Evolutionary conservation across 2,888 invertebrate species (phyloP).

Genomic region (Belgica antarctica): DNA sequence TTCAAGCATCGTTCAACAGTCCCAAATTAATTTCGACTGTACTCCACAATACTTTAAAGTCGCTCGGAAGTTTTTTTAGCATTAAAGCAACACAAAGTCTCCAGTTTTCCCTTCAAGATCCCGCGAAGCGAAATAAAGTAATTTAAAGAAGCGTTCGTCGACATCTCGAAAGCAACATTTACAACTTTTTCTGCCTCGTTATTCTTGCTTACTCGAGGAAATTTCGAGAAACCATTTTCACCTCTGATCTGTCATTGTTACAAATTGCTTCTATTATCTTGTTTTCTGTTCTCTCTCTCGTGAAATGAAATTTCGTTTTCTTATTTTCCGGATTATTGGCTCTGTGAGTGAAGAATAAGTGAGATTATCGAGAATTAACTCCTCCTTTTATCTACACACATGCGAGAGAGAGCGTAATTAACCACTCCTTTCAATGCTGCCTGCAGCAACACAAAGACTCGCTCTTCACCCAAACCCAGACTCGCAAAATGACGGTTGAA

Average conservation of each 20-base stretch:
- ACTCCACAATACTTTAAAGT: too few relatives aligned
- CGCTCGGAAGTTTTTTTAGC: too few relatives aligned
- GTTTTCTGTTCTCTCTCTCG: conserved; percentile 22
- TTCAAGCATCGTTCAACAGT: too few relatives aligned
- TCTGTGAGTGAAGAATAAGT: background rate
- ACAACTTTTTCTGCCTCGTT: background rate
- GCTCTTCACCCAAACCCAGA: background rate
- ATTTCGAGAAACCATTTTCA: conserved; percentile 28
- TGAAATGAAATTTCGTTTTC: conserved; percentile 11
- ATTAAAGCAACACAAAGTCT: too few relatives aligned
- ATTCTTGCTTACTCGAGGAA: too few relatives aligned
- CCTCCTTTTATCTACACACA: conserved; percentile 30
- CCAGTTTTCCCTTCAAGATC: too few relatives aligned
- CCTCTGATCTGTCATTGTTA: conserved; percentile 29
- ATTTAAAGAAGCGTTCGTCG: conserved; percentile 19
- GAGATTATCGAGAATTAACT: conserved; percentile 33
- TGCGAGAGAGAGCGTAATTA: conserved; percentile 41
- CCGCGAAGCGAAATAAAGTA: background rate
- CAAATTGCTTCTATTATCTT: conserved; percentile 40
- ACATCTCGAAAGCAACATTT: background rate
- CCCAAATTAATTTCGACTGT: too few relatives aligned
- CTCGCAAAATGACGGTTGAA: conserved; percentile 20
- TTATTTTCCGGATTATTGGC: conserved; percentile 9
- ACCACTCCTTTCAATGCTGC: conserved; percentile 35
- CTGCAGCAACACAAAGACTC: background rate